Percentiles rank a stretch among this genome's conserved stretches.
Conservation (phyloP, 2,888 invertebrate species). For the Trilocha varians region DNA sequence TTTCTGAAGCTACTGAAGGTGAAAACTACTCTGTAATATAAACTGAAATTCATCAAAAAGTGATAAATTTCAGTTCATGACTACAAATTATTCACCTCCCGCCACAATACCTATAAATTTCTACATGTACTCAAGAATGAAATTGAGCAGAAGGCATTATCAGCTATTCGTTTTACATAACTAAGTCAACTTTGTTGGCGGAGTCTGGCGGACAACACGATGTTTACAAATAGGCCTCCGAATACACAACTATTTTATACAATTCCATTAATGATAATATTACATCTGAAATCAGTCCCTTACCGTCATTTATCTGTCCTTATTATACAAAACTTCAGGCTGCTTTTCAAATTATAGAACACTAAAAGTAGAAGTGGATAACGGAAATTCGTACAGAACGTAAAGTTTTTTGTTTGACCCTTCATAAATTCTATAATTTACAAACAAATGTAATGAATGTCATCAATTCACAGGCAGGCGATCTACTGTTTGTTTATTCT, state of each 20-base stretch:
- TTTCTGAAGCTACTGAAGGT: too few relatives aligned
- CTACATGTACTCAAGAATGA: conserved; percentile 59
- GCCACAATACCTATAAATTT: conserved; percentile 35
- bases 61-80: too few relatives aligned
- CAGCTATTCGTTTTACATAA: conserved; percentile 49
- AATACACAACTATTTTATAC: conserved; percentile 60
- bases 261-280: conserved; percentile 63
- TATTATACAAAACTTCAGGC: conserved; percentile 65
- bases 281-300: conserved; percentile 67
- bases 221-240: conserved; percentile 56
- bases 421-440: too few relatives aligned
- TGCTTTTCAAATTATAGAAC: too few relatives aligned
- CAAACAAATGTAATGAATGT: too few relatives aligned
- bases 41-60: too few relatives aligned
- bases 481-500: too few relatives aligned
- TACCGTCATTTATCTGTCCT: conserved; percentile 55
- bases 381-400: too few relatives aligned
- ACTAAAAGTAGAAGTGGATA: too few relatives aligned
- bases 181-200: conserved; percentile 66
- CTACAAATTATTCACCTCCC: conserved; percentile 36
- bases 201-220: conserved; percentile 58
- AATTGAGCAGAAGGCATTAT: conserved; percentile 66
- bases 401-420: too few relatives aligned
- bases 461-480: too few relatives aligned
- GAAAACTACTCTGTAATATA: too few relatives aligned